These are phyloP conservation scores for Agraylea sexmaculata DNA, from an alignment of 1,140 invertebrate species.

Conservation along the genomic window DNA sequence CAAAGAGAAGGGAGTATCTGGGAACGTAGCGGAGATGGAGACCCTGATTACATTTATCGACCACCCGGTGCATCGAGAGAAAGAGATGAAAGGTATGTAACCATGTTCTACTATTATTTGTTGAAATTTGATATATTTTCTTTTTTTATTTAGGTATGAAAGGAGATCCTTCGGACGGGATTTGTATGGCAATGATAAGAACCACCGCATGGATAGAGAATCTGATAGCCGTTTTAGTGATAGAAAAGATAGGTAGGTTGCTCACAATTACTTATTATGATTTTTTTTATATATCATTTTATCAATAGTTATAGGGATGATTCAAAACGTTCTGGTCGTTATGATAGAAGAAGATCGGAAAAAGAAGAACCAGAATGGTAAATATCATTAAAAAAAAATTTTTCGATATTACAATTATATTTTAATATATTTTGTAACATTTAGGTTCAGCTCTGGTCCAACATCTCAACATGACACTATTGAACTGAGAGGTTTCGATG, in stretches of 20 bases:
- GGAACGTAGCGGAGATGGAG: conserved; percentile 42
- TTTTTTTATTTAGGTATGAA: conserved; percentile 31
- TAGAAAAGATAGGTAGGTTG: conserved; percentile 28
- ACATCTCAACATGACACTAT: conserved; percentile 87
- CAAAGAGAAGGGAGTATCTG: conserved; percentile 46
- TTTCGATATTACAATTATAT: too few species aligned
- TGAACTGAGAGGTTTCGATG: conserved; percentile 83
- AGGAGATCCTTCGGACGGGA: conserved; percentile 44
- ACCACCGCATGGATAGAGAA: conserved; percentile 23
- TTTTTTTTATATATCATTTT: too few species aligned
- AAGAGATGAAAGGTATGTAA: conserved; percentile 17
- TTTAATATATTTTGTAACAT: too few species aligned
- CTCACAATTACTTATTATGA: too few species aligned
- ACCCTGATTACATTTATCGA: conserved; percentile 26
- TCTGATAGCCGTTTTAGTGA: conserved; percentile 29
- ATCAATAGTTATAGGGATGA: conserved; percentile 29
- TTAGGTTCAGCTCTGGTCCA: conserved; percentile 72
- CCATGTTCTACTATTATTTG: conserved; percentile 13
- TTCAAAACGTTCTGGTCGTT: conserved; percentile 33
- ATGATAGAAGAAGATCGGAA: conserved; percentile 35
- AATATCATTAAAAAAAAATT: conserved; percentile 8
- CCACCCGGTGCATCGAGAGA: conserved; percentile 22
- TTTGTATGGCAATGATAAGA: conserved; percentile 36
- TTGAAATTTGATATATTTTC: conserved; percentile 5
- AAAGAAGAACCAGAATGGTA: conserved; percentile 40